Conservation (phyloP, 2,113 vertebrate species). For the Ophthalmotilapia sp. region DNA sequence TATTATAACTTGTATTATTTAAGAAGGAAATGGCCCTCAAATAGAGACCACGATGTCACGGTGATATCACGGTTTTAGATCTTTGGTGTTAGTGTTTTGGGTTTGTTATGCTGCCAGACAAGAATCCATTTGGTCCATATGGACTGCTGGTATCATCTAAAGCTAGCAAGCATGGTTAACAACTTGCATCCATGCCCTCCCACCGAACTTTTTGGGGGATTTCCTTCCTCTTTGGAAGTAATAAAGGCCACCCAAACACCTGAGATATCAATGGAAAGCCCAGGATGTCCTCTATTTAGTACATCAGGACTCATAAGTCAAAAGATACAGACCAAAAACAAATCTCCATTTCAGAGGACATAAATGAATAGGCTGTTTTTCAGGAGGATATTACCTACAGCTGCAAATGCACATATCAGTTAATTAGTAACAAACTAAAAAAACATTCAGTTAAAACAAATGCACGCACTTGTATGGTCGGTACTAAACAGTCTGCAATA, state of each 20-base stretch:
- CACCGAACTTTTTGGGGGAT: not conserved
- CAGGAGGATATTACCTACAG: not conserved
- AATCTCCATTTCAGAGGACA: not conserved
- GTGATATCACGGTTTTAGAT: accelerated
- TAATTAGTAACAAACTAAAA: not conserved
- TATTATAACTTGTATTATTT: not conserved
- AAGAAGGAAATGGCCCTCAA: not conserved
- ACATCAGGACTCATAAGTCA: not conserved
- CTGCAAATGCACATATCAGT: not conserved
- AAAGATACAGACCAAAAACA: not conserved
- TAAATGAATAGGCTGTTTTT: not conserved
- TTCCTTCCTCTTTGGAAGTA: not conserved
- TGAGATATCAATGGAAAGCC: not conserved
- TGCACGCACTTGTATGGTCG: not conserved
- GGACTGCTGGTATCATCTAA: not conserved
- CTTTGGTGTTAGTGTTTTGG: not conserved
- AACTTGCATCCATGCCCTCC: not conserved
- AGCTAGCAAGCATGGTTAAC: not conserved
- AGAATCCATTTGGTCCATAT: not conserved
- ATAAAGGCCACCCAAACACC: not conserved
- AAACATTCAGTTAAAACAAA: not conserved
- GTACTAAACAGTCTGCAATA: not conserved
- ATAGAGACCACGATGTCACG: accelerated
- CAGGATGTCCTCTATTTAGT: not conserved
- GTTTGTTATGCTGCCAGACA: not conserved